Base-by-base conservation (phyloP, 2,888 invertebrate genomes). In the Electrophaes corylata region DNA sequence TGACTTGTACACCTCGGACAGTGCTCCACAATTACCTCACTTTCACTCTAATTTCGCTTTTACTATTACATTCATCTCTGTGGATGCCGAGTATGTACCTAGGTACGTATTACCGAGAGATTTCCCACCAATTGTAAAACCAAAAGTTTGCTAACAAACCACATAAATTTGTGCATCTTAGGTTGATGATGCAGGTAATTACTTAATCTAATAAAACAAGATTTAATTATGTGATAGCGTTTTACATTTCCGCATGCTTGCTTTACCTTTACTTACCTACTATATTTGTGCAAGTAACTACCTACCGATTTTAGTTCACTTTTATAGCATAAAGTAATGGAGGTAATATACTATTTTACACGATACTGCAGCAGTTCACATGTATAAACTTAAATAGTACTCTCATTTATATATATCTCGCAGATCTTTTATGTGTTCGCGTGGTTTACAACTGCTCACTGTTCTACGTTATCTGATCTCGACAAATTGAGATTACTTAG, bases 41-140 rank as follows among this genome's bases (percentile, higher is more conserved):
- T 69, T 69, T 70, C 69, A 65, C 70, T 69, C 31, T 46, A 62
- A 64, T 64, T 62, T 63, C 65, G 64, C 66, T 67, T 64, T 70
- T 66, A 60, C 66, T 50, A 48, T 56, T 56, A 61, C 55, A 63
- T 53, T 60, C 58, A 62, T 62, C 56, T 58, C 62, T 41, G 50
- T 29, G 45, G 33, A 49, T 57, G 37, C 12, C 41, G 45, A 37
- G 35, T 50, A 18, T 12, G 29, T 8, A 40, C 40, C 23, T 8
- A 39, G 35, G 19, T 55, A 44, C 11, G 11, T 45, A 57, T 53
- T 57, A 57, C 56, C 55, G 53, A 58, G 52, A 62, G 19, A 48
- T 52, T 66, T 69, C 69, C 55, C 69, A 67, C 69, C 58, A 45
- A 45, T 59, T 65, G 64, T 62, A 62, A 64, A 67, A 67, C 51